Evolutionary conservation across 2,797 vertebrate species (phyloP).

Genomic region (Taenioides sp.): DNA sequence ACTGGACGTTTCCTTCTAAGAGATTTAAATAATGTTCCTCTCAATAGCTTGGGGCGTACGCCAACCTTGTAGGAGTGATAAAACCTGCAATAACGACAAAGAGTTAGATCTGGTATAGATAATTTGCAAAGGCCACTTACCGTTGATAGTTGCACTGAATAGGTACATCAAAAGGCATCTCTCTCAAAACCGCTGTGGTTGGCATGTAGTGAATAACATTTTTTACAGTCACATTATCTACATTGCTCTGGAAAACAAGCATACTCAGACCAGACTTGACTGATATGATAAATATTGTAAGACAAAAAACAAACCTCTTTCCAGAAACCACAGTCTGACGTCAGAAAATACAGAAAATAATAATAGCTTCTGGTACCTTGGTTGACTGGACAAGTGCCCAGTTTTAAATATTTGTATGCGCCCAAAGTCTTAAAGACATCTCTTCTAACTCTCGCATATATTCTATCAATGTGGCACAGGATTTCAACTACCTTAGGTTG

Average conservation of each 20-base stretch:
- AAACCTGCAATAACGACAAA: conserved; percentile 43
- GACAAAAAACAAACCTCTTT: conserved; percentile 47
- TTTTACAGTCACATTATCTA: conserved; percentile 25
- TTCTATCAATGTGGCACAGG: conserved; percentile 63
- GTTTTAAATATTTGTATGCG: conserved; percentile 48
- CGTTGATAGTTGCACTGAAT: conserved; percentile 64
- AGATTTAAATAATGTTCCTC: conserved; percentile 36
- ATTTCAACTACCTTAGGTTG: conserved; percentile 23
- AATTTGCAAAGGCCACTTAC: conserved; percentile 36
- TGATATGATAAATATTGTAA: not conserved
- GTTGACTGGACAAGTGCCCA: conserved; percentile 68
- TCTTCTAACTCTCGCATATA: conserved; percentile 60
- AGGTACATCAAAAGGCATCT: conserved; percentile 53
- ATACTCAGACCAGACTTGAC: not conserved
- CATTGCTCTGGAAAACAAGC: conserved; percentile 48
- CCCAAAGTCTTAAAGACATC: conserved; percentile 26
- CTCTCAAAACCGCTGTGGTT: conserved; percentile 41
- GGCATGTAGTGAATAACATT: conserved; percentile 48
- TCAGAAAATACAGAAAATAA: conserved; percentile 58
- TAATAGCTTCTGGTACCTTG: conserved; percentile 33
- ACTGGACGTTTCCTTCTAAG: conserved; percentile 26
- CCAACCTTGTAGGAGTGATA: conserved; percentile 61
- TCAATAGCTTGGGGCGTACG: conserved; percentile 40
- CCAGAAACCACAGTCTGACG: conserved; percentile 46
- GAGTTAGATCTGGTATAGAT: not conserved